A percentile compares a stretch with the other conserved stretches of the same genome.
Evolutionary conservation across 1,140 invertebrate genomes (phyloP).

Genomic region (Trichonephila clavipes): DNA sequence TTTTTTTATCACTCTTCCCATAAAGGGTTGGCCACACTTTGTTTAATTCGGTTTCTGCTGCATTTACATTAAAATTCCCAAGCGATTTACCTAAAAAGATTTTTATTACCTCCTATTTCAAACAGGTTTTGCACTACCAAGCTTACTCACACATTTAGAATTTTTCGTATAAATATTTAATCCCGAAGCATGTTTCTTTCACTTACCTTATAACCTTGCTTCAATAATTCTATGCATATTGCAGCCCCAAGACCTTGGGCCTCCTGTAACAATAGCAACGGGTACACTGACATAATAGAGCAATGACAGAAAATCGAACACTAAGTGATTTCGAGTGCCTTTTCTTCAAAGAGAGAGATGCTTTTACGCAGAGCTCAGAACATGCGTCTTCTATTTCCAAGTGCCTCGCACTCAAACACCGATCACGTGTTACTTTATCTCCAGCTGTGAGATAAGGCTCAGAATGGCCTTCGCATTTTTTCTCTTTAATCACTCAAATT

Average conservation of each 20-base stretch:
- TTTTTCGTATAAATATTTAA: background rate
- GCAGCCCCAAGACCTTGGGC: conserved; percentile 87
- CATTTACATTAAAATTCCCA: too few relatives aligned
- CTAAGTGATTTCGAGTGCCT: too few relatives aligned
- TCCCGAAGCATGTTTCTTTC: background rate
- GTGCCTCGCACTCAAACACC: background rate
- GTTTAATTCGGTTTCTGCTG: too few relatives aligned
- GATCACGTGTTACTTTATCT: background rate
- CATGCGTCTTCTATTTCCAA: background rate
- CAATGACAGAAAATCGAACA: too few relatives aligned
- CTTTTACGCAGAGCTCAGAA: too few relatives aligned
- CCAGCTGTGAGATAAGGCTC: background rate
- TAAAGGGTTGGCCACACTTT: too few relatives aligned
- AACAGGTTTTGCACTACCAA: background rate
- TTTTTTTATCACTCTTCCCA: too few relatives aligned
- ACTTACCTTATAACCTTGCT: conserved; percentile 87
- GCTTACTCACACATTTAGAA: background rate
- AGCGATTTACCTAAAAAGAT: too few relatives aligned
- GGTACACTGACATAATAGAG: background rate
- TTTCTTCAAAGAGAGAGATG: too few relatives aligned
- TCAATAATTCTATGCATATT: conserved; percentile 86
- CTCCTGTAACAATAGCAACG: conserved; percentile 88
- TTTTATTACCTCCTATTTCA: background rate
- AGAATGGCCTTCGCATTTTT: background rate
- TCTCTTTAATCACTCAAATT: conserved; percentile 33